Conservation (phyloP, 2,113 vertebrate genomes). For the Pao palembangensis region DNA sequence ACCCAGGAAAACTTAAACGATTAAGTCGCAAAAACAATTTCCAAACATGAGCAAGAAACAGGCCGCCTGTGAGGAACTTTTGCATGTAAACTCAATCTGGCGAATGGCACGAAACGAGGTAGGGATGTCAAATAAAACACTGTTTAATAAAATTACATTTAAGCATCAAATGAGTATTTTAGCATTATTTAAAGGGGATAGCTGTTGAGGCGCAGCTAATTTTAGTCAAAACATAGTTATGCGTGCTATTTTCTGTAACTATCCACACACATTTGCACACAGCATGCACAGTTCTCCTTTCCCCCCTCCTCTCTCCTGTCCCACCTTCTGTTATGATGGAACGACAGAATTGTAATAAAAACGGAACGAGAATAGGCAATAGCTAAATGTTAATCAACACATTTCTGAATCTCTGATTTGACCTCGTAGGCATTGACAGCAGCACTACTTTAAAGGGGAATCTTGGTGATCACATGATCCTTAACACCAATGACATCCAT, state of each 20-base stretch:
- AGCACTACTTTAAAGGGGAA: too few relatives aligned
- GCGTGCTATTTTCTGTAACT: background rate
- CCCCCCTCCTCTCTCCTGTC: too few relatives aligned
- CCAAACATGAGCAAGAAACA: background rate
- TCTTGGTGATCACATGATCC: too few relatives aligned
- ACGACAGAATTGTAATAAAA: constrained; percentile 39
- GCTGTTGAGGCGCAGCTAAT: background rate
- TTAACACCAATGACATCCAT: too few relatives aligned
- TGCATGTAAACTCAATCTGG: background rate
- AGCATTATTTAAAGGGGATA: background rate
- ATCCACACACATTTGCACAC: background rate
- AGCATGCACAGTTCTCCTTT: constrained; percentile 4
- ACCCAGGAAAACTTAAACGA: background rate
- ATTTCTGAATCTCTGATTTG: background rate
- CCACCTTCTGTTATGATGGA: constrained; percentile 20
- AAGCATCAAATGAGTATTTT: too few relatives aligned
- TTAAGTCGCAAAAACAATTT: background rate
- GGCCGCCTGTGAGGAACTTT: too few relatives aligned
- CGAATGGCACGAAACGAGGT: background rate
- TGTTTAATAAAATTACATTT: too few relatives aligned
- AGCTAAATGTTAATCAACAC: background rate
- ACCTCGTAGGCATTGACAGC: background rate
- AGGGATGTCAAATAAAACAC: too few relatives aligned
- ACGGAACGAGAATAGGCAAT: background rate
- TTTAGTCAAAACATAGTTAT: background rate